Evolutionary conservation across 2,113 vertebrate species (phyloP), one percentile per base, ranked within the genome.

Genomic region (Dipodomys ordii): DNA sequence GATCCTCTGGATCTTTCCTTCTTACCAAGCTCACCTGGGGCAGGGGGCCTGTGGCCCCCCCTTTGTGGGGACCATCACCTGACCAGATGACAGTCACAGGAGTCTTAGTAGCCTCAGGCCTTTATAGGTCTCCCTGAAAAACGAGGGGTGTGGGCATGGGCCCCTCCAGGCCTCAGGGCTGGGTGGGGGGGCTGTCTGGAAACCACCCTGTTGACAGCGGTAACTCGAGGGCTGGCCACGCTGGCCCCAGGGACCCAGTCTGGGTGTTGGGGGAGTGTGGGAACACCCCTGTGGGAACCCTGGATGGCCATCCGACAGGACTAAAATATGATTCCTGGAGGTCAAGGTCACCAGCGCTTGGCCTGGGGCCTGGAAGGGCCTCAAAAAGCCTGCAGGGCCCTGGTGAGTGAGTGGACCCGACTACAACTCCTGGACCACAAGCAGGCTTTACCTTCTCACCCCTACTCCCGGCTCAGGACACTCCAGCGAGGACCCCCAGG

Each of bases 281-380:
- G 82, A 71, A 23, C 18, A n/a, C 16, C 32, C 27, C 19, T 5
- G 16, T 10, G 83, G 73, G 12, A 8, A 69, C 39, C 39, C 12
- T 44, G 69, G 22, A 27, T 0, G 2, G 76, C 74, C 23, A 57
- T 30, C 13, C 5, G 20, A 68, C 10, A 32, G 25, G 78, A 49
- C 77, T 57, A 39, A 78, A 93, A 79, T 65, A 39, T 78, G 84
- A 32, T 53, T 87, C 22, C n/a, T 78, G 78, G 83, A 96, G 64
- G 92, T 74, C 69, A 81, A 60, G 77, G 77, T 93, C 74, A 0
- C 12, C 1, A 18, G 73, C 15, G 6, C 16, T 83, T 92, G 87
- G 93, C 82, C 71, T 53, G n/a, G 83, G 72, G 81, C 91, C 93
- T 69, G 74, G 23, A 69, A 81, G 49, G 4, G 53, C 53, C 53